Evolutionary conservation across 2,888 invertebrate species (phyloP).

Genomic region (Drosophila limbata): DNA sequence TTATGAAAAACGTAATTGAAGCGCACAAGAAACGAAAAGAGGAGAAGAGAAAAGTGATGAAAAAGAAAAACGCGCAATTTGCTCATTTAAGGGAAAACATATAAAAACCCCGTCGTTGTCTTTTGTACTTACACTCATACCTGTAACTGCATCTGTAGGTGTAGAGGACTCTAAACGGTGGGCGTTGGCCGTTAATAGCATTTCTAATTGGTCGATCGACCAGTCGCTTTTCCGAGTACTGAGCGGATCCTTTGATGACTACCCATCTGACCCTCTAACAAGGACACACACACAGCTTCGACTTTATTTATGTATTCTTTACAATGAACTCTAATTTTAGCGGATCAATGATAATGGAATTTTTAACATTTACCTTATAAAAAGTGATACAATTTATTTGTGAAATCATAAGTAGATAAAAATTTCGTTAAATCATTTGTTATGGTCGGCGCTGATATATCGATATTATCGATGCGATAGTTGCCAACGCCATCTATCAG

Average conservation of each 20-base stretch:
- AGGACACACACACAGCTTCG: conserved; percentile 49
- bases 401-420: no score
- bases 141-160: conserved; percentile 30
- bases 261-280: conserved; percentile 5
- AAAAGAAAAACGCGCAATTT: conserved; percentile 30
- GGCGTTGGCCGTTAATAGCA: conserved; percentile 68
- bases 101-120: conserved; percentile 2
- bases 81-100: conserved; percentile 34
- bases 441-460: no score
- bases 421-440: no score
- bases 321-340: conserved; percentile 5
- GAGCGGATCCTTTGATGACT: conserved; percentile 58
- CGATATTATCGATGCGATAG: no score
- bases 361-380: background rate
- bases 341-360: conserved; percentile 5
- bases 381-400: background rate
- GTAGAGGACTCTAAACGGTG: conserved; percentile 29
- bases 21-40: conserved; percentile 35
- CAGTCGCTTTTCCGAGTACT: conserved; percentile 46
- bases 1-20: conserved; percentile 77
- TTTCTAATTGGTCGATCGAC: conserved; percentile 64
- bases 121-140: conserved; percentile 30
- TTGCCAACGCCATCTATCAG: no score
- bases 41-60: background rate
- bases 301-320: conserved; percentile 5